Percentiles rank a stretch among this genome's conserved stretches.
Evolutionary conservation across 2,797 vertebrate species (phyloP).

Genomic region (Limosa lapponica): DNA sequence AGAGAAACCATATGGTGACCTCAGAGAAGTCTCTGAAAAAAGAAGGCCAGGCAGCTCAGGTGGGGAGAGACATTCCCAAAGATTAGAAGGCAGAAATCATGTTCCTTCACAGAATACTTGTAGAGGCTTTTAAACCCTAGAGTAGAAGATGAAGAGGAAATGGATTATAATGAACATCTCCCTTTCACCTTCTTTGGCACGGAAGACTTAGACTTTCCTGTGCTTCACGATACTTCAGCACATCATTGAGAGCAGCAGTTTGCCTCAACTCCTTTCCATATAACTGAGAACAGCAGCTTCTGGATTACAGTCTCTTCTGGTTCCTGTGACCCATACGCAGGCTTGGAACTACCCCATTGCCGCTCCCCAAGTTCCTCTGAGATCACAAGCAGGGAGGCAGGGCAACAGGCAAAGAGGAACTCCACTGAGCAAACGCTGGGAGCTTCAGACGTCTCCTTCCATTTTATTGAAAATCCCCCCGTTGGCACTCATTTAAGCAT

Average conservation of each 20-base stretch:
- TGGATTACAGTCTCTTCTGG: neutral
- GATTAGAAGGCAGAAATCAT: neutral
- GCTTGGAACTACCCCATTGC: neutral
- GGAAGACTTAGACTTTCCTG: neutral
- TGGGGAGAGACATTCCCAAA: neutral
- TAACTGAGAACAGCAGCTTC: constrained; percentile 10
- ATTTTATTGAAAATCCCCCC: neutral
- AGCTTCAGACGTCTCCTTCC: neutral
- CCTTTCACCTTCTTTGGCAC: constrained; percentile 9
- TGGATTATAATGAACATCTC: constrained; percentile 23
- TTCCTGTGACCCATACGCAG: neutral
- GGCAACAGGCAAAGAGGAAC: neutral
- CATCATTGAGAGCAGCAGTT: neutral
- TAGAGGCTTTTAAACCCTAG: neutral
- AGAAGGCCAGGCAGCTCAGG: neutral
- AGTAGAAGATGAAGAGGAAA: constrained; percentile 30
- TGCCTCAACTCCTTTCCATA: neutral
- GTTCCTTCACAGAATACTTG: neutral
- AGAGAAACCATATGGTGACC: constrained; percentile 48
- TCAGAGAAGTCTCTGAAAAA: constrained; percentile 5
- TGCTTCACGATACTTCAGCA: neutral
- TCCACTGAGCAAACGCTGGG: neutral
- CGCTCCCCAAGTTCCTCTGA: neutral
- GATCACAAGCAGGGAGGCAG: neutral
- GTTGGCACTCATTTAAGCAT: neutral